Conservation (phyloP, 2,797 vertebrate species). For the Coracias cyanogaster region DNA sequence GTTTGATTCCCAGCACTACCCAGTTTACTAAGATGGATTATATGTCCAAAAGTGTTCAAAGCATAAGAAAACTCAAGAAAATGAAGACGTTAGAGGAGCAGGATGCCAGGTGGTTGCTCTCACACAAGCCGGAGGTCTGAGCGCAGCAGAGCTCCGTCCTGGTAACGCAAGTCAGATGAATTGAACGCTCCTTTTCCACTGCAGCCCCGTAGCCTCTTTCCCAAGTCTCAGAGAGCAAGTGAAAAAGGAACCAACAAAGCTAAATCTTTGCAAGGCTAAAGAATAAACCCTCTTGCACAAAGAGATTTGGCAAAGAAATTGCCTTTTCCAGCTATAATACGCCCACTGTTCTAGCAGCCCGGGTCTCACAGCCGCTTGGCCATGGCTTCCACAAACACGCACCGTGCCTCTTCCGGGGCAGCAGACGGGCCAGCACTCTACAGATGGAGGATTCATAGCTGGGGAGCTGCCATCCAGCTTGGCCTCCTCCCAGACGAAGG, state of each 20-base stretch:
- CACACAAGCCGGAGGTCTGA: neutral
- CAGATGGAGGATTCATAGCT: slow-evolving; percentile 50
- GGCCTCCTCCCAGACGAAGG: neutral
- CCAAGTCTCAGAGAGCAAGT: slow-evolving; percentile 2
- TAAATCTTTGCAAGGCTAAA: slow-evolving; percentile 32
- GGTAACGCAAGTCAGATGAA: neutral
- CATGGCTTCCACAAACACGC: neutral
- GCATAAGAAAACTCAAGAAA: neutral
- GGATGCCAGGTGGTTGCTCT: slow-evolving; percentile 10
- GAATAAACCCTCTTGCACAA: slow-evolving; percentile 55
- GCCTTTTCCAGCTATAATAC: slow-evolving; percentile 56
- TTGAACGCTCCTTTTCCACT: neutral
- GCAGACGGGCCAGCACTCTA: neutral
- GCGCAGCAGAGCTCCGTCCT: slow-evolving; percentile 14
- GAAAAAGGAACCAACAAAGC: slow-evolving; percentile 28
- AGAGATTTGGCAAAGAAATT: slow-evolving; percentile 40
- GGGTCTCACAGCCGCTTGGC: slow-evolving; percentile 31
- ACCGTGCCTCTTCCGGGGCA: slow-evolving; percentile 22
- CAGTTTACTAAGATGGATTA: neutral
- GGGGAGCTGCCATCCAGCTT: slow-evolving; percentile 20
- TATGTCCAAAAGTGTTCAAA: neutral
- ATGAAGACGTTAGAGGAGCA: neutral
- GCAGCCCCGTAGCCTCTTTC: neutral
- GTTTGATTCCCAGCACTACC: neutral
- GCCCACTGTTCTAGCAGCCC: slow-evolving; percentile 31